Evolutionary conservation across 2,113 vertebrate genomes (phyloP), one percentile per base, ranked within the genome.

Genomic region (Fregata magnificens): DNA sequence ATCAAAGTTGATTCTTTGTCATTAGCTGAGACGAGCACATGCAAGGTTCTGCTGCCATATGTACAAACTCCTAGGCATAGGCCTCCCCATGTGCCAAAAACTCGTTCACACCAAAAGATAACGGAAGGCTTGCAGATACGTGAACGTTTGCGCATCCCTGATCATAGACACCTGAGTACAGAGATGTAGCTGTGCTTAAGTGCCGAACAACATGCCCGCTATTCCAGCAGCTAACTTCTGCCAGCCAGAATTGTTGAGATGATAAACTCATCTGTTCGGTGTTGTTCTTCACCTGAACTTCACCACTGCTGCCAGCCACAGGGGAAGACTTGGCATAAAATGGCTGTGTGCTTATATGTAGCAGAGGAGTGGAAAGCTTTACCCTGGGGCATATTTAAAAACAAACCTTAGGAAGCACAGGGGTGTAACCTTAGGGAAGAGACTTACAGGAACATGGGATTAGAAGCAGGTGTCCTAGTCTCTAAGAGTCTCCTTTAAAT

Each of bases 1-100:
- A 97, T 93, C 91, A 94, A 91, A 91, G 80, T 58, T 65, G 88
- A 63, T 85, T 91, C 70, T 22, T 92, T 82, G 58, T 72, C 71
- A 10, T 90, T 70, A 93, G 83, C 72, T 67, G 86, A 93, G 83
- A 88, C 2, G 26, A 93, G 83, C 50, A 62, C 86, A 96, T 2
- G 2, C 19, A 4, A 87, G 61, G 32, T 67, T 92, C 63, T 87
- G 45, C 36, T 72, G 82, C 69, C 82, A 95, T 71, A 78, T 73
- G 74, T 65, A 82, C 72, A 87, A 88, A 95, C 77, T 80, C n/a
- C 78, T 67, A 94, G 67, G 44, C 74, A 52, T 1, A 4, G 72
- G 40, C 70, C 20, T 83, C 42, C 28, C 36, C 15, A 7, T 21
- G 8, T 13, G 15, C 65, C 82, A 50, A 84, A 86, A 94, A 40